Evolutionary conservation across 2,797 vertebrate species (phyloP).

Genomic region (Liasis olivaceus): DNA sequence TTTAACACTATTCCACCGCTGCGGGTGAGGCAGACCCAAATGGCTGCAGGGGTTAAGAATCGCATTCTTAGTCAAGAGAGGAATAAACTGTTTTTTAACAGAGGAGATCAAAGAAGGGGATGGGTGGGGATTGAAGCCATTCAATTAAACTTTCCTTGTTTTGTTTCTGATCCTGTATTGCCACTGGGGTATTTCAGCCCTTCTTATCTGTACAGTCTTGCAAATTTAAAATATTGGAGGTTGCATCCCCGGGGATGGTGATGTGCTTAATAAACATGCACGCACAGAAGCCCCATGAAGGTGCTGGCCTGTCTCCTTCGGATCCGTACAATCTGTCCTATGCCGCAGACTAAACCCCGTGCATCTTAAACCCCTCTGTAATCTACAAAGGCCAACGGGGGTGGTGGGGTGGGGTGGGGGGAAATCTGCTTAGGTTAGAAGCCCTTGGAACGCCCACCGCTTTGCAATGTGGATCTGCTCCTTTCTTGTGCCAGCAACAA

Average conservation of each 20-base stretch:
- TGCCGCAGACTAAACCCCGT: not conserved
- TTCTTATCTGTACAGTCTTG: not conserved
- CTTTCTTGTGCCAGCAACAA: not conserved
- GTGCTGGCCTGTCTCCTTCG: not conserved
- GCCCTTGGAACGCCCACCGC: not conserved
- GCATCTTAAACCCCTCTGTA: not conserved
- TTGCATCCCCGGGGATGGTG: not conserved
- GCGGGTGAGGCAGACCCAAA: fast-evolving
- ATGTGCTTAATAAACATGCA: not conserved
- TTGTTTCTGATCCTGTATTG: not conserved
- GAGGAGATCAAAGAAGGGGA: not conserved
- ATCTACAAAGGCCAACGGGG: not conserved
- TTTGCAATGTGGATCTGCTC: not conserved
- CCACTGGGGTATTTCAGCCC: not conserved
- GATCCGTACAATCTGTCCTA: not conserved
- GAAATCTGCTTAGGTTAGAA: not conserved
- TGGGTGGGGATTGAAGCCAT: not conserved
- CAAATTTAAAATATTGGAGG: not conserved
- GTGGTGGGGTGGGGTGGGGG: no score
- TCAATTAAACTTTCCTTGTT: not conserved
- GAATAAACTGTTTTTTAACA: not conserved
- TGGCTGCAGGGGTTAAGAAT: not conserved
- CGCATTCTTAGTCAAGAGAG: not conserved
- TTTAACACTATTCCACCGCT: not conserved
- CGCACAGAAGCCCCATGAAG: not conserved